Base-by-base conservation (phyloP, 2,797 vertebrate species). In the Myiotriccus ornatus region DNA sequence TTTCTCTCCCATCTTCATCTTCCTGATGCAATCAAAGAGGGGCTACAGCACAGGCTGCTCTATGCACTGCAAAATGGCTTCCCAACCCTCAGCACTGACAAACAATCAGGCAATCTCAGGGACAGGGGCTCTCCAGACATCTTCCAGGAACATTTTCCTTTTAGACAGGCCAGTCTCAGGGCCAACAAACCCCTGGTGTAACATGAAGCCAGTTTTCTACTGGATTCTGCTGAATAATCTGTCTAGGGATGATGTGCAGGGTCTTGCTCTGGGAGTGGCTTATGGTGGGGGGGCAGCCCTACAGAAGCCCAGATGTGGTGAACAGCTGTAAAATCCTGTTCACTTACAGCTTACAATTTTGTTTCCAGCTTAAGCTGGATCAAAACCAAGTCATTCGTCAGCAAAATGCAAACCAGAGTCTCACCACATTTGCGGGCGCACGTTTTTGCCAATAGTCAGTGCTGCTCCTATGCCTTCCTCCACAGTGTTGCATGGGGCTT, bases 301-400 rank as follows among this genome's bases (percentile, higher is more conserved):
- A 11, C 16, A 7, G 65, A 89, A 78, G 62, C 55, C 67, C 62
- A 81, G 73, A 85, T 78, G 85, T 95, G 80, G 77, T 23, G 80
- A 91, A 82, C 88, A 95, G 85, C 94, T 94, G 83, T 30, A 79
- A 67, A 52, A 95, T 81, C 39, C 63, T 76, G 59, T 52, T 90
- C 50, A 47, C 50, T 84, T 28, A 46, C n/a, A 94, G 87, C n/a
- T 81, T 62, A 85, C 0, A 3, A 18, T 47, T 93, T 90, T 88
- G 39, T 44, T 93, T 93, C 60, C 93, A 95, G 59, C 28, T 76
- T 90, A 69, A 84, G 69, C 70, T 93, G 95, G 86, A 94, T 59
- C 0, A 2, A 84, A 91, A 57, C 88, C 90, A 93, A 96, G 70
- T 13, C 14, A 82, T 87, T 84, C 87, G 90, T 93, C 92, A 95